Evolutionary conservation across 2,888 invertebrate genomes (phyloP), one percentile per base, ranked within the genome.

Genomic region (Drosophila sordidula): DNA sequence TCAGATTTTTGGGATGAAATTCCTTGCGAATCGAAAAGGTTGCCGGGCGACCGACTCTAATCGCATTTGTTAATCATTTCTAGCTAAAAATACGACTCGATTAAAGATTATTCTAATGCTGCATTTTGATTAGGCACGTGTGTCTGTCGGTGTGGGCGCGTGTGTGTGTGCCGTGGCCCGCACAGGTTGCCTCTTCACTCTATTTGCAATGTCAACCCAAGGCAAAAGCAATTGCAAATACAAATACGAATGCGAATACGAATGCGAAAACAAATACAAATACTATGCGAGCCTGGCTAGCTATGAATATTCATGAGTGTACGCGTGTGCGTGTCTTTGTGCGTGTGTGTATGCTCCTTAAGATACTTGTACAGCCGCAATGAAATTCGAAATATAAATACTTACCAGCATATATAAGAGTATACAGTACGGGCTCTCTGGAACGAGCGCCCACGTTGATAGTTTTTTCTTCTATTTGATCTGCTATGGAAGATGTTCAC

Each of bases 101-200:
- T 65, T 59, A 57, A 52, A 88, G 86, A 88, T 83, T 74, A 79
- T 76, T 82, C 82, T 75, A 81, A 78, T 81, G 70, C 76, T 63
- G 82, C 79, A 73, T 73, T 85, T 42, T 87, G 88, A 83, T 88
- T 85, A 88, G 88, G 88, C 82, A 83, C 82, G 88, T 85, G 79
- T 85, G 64, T 61, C 36, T 12, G 16, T 6, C 4, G 0, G 12
- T 47, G 42, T 22, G 9, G 8, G n/a, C 6, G 36, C 14, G 50
- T 25, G 50, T 16, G 50, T 41, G 39, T 39, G 8, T 16, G 5
- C 1, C 8, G 4, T 16, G 16, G 22, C 34, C 8, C 34, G 32
- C 50, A 39, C 56, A 14, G 42, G 49, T 70, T 70, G 26, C 54
- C 50, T 39, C 66, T 56, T 66, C 6, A 32, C 16, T 69, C 75